Conservation (phyloP, 2,113 vertebrate species). For the Etheostoma spectabile region DNA sequence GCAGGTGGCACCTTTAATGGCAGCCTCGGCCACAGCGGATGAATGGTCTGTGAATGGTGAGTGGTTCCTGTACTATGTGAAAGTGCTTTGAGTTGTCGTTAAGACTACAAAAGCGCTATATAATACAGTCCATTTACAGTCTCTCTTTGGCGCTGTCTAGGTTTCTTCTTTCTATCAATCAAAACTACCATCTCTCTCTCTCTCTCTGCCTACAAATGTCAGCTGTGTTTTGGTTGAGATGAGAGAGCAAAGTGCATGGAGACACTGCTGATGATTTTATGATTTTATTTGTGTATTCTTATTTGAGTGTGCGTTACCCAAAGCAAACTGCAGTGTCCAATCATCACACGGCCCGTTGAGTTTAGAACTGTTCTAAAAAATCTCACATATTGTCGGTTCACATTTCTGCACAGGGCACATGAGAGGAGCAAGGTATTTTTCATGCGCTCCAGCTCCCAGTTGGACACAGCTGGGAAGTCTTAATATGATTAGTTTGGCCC, state of each 20-base stretch:
- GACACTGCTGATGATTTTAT: not conserved
- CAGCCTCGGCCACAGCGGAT: too few species aligned
- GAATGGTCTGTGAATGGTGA: too few species aligned
- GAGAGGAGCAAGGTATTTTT: not conserved
- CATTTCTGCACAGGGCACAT: not conserved
- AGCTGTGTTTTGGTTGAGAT: not conserved
- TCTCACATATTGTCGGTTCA: not conserved
- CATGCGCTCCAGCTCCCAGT: not conserved
- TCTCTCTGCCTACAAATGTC: not conserved
- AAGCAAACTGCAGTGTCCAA: not conserved
- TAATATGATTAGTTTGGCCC: constrained; percentile 39
- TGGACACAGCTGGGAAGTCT: constrained; percentile 18
- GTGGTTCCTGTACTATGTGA: too few species aligned
- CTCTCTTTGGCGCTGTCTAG: not conserved
- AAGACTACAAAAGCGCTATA: too few species aligned
- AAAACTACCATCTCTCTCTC: not conserved
- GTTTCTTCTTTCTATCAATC: not conserved
- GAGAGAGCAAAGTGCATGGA: not conserved
- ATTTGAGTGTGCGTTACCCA: too few species aligned
- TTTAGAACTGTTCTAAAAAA: not conserved
- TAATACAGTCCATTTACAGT: not conserved
- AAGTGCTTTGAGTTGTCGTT: too few species aligned
- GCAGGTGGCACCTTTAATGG: too few species aligned
- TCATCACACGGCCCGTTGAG: not conserved
- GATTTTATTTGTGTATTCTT: not conserved